Base-by-base conservation (phyloP, 2,888 invertebrate species). In the Rhingia rostrata region DNA sequence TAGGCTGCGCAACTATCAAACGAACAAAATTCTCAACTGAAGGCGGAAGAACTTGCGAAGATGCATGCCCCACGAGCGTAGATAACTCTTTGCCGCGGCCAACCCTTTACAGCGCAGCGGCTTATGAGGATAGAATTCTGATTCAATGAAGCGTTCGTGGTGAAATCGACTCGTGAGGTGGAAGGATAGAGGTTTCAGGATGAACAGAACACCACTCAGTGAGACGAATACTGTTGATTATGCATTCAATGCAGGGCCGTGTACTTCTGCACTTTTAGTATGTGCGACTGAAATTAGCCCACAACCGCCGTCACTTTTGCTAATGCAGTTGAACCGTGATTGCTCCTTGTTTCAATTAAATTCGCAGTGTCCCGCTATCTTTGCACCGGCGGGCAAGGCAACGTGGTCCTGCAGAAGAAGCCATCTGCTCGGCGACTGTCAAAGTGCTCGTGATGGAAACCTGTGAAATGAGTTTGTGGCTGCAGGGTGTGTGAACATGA, bases 261-360 rank as follows among this genome's bases (percentile, higher is more conserved):
- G 90, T 90, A 90, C 90, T 91, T 91, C 90, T 91, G 91, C 91
- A 91, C 91, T 91, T 89, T 90, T 88, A 89, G 89, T 88, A 88
- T 88, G 89, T 86, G 87, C 86, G 87, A 86, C 83, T 83, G 83
- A 81, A 86, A 86, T 86, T 86, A 85, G 87, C 86, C 87, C 85
- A 86, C 80, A 86, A 86, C 86, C 67, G 85, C 86, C 73, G 86
- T 86, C 86, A 77, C 86, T 81, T 81, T 82, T 75, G 72, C 60
- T 84, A 84, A 78, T 78, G 86, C 86, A 79, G 78, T 79, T 79
- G 85, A 79, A 82, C 84, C 86, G 75, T 83, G 86, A 86, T 86
- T 86, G 80, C 79, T 86, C 83, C 86, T 86, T 86, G 86, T 86
- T 86, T 86, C 86, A 86, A 86, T 86, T 86, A 86, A 86, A 86